Base-by-base conservation (phyloP, 2,113 vertebrate species). In the Lagenorhynchus albirostris region DNA sequence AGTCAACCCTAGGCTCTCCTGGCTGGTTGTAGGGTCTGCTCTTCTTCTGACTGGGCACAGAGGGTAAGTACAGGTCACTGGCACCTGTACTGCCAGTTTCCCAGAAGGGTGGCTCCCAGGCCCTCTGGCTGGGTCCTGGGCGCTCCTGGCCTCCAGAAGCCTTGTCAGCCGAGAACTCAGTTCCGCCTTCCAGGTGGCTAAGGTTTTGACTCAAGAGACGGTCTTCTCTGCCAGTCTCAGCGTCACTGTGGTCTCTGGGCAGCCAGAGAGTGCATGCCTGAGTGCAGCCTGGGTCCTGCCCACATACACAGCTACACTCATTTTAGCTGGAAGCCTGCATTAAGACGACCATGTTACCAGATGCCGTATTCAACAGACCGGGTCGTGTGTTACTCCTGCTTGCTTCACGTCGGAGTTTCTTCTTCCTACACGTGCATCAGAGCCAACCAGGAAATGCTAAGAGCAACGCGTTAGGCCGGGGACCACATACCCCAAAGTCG, bases 11-110 rank as follows among this genome's bases (percentile, higher is more conserved):
- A 18, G 38, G 23, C 36, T 60, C n/a, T 70, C 60, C n/a, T 0
- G 2, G 79, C 55, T 18, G 55, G 41, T 25, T 8, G 23, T 33
- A 1, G 62, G 38, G 53, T 76, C 67, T n/a, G 21, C 31, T 50
- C n/a, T 62, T 50, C 21, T 50, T 38, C 55, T 41, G 79, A 53
- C 1, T 58, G 33, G 44, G 14, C 8, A 6, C 7, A 4, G 36
- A 36, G 29, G 8, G 23, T 25, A 58, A 44, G 55, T 17, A n/a
- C n/a, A n/a, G n/a, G n/a, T n/a, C n/a, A n/a, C n/a, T n/a, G 41
- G 36, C 0, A 10, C 25, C 33, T 33, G 26, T 41, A 5, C 15
- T 0, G 1, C 6, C 20, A 20, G 18, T 14, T 81, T 11, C 47
- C 38, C 33, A 21, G 62, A 38, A 13, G 31, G 25, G 8, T 6